A percentile compares a stretch with the other conserved stretches of the same genome.
These are phyloP conservation scores for Xylocampa areola DNA, from an alignment of 2,888 invertebrate species.

Conservation along the genomic window DNA sequence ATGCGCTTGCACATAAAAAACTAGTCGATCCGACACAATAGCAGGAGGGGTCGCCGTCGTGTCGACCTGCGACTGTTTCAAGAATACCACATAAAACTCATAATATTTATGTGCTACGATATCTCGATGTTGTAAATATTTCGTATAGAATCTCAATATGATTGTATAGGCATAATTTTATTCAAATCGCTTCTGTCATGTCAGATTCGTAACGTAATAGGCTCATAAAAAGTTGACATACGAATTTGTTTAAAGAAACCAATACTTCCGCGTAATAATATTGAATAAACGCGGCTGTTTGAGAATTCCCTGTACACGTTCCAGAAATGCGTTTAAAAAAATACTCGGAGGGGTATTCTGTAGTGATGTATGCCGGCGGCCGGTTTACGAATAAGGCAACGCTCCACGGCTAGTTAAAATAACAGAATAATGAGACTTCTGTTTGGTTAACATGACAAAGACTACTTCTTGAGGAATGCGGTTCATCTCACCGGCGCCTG, in stretches of 20 bases:
- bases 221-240: slow-evolving; percentile 40
- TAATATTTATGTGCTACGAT: slow-evolving; percentile 58
- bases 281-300: slow-evolving; percentile 32
- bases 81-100: slow-evolving; percentile 61
- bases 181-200: slow-evolving; percentile 54
- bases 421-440: slow-evolving; percentile 84
- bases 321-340: slow-evolving; percentile 44
- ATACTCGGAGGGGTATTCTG: slow-evolving; percentile 27
- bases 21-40: slow-evolving; percentile 78
- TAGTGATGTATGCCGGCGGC: slow-evolving; percentile 31
- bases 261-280: slow-evolving; percentile 41
- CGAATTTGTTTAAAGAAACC: slow-evolving; percentile 23
- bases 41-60: slow-evolving; percentile 65
- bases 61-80: slow-evolving; percentile 65
- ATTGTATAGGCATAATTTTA: slow-evolving; percentile 35
- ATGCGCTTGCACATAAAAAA: slow-evolving; percentile 78
- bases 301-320: slow-evolving; percentile 44
- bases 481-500: slow-evolving; percentile 80
- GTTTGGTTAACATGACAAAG: slow-evolving; percentile 88
- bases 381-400: slow-evolving; percentile 48
- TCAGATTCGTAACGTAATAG: slow-evolving; percentile 44
- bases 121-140: slow-evolving; percentile 46
- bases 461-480: slow-evolving; percentile 76
- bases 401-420: slow-evolving; percentile 84
- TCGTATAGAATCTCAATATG: slow-evolving; percentile 11